Conservation (phyloP, 2,113 vertebrate genomes). For the Sapayoa aenigma region DNA sequence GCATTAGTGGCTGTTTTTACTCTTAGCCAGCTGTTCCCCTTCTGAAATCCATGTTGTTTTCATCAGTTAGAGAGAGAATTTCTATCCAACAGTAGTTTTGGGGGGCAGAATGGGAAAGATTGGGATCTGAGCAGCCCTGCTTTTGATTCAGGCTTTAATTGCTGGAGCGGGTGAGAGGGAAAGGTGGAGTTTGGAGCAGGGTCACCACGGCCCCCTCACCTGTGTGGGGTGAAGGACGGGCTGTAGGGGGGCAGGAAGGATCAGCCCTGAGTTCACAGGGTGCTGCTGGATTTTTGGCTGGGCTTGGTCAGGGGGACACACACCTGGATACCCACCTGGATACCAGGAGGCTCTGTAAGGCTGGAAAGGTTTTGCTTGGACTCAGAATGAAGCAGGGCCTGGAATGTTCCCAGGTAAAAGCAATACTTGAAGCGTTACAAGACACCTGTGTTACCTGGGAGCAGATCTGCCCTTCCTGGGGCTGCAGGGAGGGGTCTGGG, state of each 20-base stretch:
- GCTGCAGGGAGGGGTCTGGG: neutral
- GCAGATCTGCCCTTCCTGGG: rapidly evolving
- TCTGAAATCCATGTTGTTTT: neutral
- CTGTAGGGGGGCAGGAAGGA: neutral
- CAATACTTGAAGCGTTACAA: neutral
- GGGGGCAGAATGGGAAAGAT: neutral
- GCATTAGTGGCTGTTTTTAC: neutral
- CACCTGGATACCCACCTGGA: neutral
- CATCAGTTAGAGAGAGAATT: neutral
- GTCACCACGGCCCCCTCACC: neutral
- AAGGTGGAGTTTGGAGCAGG: rapidly evolving
- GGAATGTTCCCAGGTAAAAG: neutral
- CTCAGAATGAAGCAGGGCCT: neutral
- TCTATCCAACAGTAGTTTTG: neutral
- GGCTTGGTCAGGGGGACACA: neutral
- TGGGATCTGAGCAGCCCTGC: neutral
- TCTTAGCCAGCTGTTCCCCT: neutral
- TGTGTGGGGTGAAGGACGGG: neutral
- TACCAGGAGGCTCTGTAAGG: rapidly evolving
- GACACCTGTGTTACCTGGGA: neutral
- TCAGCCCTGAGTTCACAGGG: neutral
- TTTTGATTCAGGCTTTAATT: neutral
- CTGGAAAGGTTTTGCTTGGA: neutral
- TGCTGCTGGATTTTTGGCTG: neutral
- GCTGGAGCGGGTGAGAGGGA: neutral